These are phyloP conservation scores for Chunga burmeisteri DNA, from an alignment of 2,113 vertebrate species.

Conservation along the genomic window DNA sequence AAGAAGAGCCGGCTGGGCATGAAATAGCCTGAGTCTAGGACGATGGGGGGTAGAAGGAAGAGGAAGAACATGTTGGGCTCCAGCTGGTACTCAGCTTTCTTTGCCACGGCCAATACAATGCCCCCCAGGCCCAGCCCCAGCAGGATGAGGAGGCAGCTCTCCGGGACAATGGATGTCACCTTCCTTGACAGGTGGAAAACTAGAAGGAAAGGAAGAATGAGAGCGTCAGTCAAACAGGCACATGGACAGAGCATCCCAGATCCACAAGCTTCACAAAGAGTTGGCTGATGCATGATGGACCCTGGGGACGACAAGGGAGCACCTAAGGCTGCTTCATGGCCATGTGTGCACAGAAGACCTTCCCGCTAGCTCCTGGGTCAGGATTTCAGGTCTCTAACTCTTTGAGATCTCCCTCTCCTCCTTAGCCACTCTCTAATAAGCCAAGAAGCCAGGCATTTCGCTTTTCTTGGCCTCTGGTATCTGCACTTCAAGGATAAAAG, in stretches of 20 bases:
- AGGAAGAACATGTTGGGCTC: conserved; percentile 97
- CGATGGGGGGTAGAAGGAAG: conserved; percentile 94
- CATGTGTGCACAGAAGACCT: not conserved
- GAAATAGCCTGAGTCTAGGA: conserved; percentile 94
- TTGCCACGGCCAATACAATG: conserved; percentile 88
- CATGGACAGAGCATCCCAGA: not conserved
- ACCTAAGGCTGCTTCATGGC: not conserved
- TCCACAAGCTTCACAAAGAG: not conserved
- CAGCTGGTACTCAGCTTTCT: conserved; percentile 93
- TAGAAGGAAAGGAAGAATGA: conserved; percentile 58
- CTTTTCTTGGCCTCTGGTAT: not conserved
- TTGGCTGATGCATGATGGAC: not conserved
- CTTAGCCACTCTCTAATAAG: not conserved
- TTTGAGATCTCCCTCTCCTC: not conserved
- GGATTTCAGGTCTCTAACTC: not conserved
- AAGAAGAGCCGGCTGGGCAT: conserved; percentile 96
- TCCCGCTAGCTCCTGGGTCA: not conserved
- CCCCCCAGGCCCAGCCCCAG: conserved; percentile 92
- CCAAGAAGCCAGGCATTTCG: not conserved
- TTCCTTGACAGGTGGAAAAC: conserved; percentile 95
- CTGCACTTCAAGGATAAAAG: not conserved
- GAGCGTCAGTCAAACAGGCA: not conserved
- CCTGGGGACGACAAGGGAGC: not conserved
- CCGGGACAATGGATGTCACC: conserved; percentile 90
- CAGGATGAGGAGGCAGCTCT: conserved; percentile 95